Base-by-base conservation (phyloP, 2,113 vertebrate genomes). In the Progne subis region DNA sequence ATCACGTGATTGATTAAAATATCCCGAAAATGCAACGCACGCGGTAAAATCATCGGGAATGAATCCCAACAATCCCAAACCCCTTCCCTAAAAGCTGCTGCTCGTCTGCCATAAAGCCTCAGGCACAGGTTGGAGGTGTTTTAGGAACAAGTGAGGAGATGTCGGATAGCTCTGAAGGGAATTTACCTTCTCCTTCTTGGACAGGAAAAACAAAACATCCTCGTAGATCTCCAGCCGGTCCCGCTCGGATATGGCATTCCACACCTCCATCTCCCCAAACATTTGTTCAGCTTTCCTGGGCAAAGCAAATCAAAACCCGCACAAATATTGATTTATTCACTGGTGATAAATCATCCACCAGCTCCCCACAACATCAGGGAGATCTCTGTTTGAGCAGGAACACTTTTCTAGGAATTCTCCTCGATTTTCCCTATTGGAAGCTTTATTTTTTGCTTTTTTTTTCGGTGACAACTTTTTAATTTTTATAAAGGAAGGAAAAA, bases 11-110 rank as follows among this genome's bases (percentile, higher is more conserved):
- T 21, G 5, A 41, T 26, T 26, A 5, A 53, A 61, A 53, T 12
- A n/a, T 11, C 29, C 7, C 2, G 0, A 21, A 46, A 68, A 14
- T 6, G 2, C 5, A 52, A 21, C 28, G 5, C 2, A 1, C 0
- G 37, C 9, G 32, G 32, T 21, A 12, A 67, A 65, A n/a, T 1
- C 14, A 63, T 17, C 52, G 16, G 52, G 37, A 60, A 52, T 1
- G 53, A 39, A 52, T 7, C 44, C 18, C 37, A 37, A 11, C 1
- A 57, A 88, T 26, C 7, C 32, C 37, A 0, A 29, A 44, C 11
- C 1, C 10, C 19, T 67, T 19, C 21, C 59, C 18, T 1, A 26
- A 34, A 49, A 64, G 1, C 19, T 53, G 61, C 52, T 29, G 18
- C 12, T 52, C 2, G 1, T 20, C 32, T 18, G 32, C 39, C 60